A percentile compares a stretch with the other conserved stretches of the same genome.
These are phyloP conservation scores for Drosophila kuntzei DNA, from an alignment of 2,888 invertebrate genomes.

Conservation along the genomic window DNA sequence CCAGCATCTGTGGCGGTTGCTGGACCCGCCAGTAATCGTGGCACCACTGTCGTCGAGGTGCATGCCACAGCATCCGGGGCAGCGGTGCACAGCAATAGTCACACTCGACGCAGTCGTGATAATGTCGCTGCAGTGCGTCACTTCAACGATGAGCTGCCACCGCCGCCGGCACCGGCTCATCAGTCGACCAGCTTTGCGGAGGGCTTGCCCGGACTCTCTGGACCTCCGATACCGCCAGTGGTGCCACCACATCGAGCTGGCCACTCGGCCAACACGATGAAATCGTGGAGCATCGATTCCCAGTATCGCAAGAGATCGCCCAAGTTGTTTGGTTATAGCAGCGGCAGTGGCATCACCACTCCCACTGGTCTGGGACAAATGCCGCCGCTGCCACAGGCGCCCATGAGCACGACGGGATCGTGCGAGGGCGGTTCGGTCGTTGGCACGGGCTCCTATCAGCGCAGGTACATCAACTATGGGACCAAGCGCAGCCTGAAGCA, in stretches of 20 bases:
- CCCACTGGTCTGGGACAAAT: slow-evolving; percentile 74
- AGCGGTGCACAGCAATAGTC: slow-evolving; percentile 69
- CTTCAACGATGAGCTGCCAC: slow-evolving; percentile 80
- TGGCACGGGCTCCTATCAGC: slow-evolving; percentile 86
- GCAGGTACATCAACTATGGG: slow-evolving; percentile 84
- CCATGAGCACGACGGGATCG: slow-evolving; percentile 52
- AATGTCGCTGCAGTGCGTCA: slow-evolving; percentile 77
- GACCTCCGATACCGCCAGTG: slow-evolving; percentile 87
- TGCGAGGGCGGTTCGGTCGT: slow-evolving; percentile 52
- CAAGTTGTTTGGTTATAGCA: slow-evolving; percentile 87
- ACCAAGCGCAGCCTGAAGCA: slow-evolving; percentile 86
- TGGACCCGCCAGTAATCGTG: slow-evolving; percentile 49
- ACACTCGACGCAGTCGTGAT: slow-evolving; percentile 72
- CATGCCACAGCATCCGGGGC: slow-evolving; percentile 75
- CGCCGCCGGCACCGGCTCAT: slow-evolving; percentile 81
- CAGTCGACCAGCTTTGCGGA: slow-evolving; percentile 57
- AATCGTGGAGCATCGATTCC: slow-evolving; percentile 94
- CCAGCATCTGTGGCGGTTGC: slow-evolving; percentile 24
- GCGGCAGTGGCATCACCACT: slow-evolving; percentile 81
- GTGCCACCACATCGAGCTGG: slow-evolving; percentile 90
- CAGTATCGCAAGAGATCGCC: slow-evolving; percentile 89
- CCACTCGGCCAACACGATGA: slow-evolving; percentile 89
- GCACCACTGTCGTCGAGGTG: slow-evolving; percentile 74
- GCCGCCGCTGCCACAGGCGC: slow-evolving; percentile 65
- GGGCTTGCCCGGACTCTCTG: slow-evolving; percentile 47